Conservation (phyloP, 2,113 vertebrate species). For the Hippocampus zosterae region DNA sequence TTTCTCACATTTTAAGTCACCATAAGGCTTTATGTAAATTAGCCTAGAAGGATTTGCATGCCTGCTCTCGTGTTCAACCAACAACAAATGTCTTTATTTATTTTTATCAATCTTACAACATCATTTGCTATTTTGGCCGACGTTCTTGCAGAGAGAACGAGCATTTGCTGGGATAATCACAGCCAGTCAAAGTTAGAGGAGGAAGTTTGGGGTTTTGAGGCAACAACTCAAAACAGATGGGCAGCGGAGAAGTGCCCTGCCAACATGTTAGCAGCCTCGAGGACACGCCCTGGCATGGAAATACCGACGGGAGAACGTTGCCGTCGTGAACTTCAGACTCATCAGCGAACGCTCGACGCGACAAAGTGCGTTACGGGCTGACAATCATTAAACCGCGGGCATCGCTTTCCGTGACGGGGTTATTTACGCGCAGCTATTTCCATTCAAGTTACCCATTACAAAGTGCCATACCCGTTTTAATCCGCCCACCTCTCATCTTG, state of each 20-base stretch:
- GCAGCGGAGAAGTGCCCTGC: slow-evolving; percentile 1
- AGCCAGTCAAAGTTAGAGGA: slow-evolving; percentile 20
- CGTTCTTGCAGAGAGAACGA: slow-evolving; percentile 30
- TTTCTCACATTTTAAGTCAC: too few species aligned
- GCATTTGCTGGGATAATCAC: slow-evolving; percentile 28
- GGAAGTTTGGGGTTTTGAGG: slow-evolving; percentile 14
- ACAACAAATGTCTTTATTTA: neutral
- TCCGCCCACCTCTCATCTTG: neutral
- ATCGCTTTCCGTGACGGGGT: slow-evolving; percentile 4
- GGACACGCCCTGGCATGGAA: slow-evolving; percentile 36
- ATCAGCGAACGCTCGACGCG: neutral
- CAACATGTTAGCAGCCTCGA: slow-evolving; percentile 11
- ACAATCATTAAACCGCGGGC: slow-evolving; percentile 53
- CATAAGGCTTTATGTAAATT: neutral
- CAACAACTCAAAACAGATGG: slow-evolving; percentile 56
- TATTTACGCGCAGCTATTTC: neutral
- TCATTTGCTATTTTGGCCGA: neutral
- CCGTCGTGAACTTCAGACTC: slow-evolving; percentile 47
- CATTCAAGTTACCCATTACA: neutral
- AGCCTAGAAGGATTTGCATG: neutral
- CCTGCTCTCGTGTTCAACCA: neutral
- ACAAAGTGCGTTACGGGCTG: slow-evolving; percentile 25
- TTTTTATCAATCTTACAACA: neutral
- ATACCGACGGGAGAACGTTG: neutral
- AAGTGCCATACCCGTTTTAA: neutral